These are phyloP conservation scores for Pluvialis apricaria DNA, from an alignment of 2,113 vertebrate species.

Conservation along the genomic window DNA sequence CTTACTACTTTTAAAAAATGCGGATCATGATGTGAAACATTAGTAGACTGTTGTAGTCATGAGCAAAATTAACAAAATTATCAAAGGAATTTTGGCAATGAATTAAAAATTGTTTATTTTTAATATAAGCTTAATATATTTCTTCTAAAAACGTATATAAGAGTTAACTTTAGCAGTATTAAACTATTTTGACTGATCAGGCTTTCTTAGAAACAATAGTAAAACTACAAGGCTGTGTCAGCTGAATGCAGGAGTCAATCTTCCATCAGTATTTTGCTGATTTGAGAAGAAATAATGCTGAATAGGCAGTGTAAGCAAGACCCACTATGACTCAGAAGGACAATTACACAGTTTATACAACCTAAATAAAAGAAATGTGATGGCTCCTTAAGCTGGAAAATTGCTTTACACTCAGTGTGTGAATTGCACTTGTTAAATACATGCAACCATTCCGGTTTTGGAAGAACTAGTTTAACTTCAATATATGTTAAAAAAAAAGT, in stretches of 20 bases:
- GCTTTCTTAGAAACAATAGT: background rate
- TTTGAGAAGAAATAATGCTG: conserved; percentile 7
- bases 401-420: background rate
- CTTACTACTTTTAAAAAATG: background rate
- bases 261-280: background rate
- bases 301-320: background rate
- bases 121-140: background rate
- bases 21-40: background rate
- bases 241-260: background rate
- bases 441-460: background rate
- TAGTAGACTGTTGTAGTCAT: background rate
- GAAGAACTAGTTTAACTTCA: background rate
- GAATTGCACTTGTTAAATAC: background rate
- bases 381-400: conserved; percentile 5
- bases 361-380: background rate
- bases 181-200: background rate
- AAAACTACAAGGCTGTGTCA: background rate
- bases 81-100: background rate
- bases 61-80: background rate
- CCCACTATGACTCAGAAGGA: background rate
- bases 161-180: background rate
- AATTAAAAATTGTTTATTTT: background rate
- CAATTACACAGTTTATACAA: background rate
- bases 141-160: background rate
- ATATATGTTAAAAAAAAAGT: background rate